Conservation (phyloP, 2,888 invertebrate species). For the Leucophenga maculata region DNA sequence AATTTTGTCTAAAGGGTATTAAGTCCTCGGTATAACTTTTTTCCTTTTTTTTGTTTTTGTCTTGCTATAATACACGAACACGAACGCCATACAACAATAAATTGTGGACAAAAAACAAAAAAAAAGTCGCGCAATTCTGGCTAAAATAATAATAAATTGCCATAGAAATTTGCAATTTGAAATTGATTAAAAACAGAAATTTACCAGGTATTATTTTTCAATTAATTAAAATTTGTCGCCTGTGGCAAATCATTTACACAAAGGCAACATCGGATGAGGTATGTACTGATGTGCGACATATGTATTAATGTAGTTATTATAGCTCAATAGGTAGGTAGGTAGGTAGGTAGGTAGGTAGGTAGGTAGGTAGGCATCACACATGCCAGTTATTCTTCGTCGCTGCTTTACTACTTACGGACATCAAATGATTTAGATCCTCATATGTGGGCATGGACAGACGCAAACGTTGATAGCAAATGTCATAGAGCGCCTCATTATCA, state of each 20-base stretch:
- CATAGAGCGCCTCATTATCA: constrained; percentile 90
- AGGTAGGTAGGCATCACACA: too few relatives aligned
- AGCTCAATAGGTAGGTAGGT: too few relatives aligned
- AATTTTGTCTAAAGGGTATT: too few relatives aligned
- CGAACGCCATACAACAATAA: background rate
- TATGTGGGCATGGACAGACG: constrained; percentile 87
- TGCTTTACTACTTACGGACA: constrained; percentile 76
- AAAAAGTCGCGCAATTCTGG: background rate
- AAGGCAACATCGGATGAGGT: background rate
- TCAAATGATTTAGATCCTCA: constrained; percentile 89
- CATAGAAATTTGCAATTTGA: constrained; percentile 19
- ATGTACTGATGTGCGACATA: background rate
- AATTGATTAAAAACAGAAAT: constrained; percentile 30
- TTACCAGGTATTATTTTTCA: constrained; percentile 13
- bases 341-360: too few relatives aligned
- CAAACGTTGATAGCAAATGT: constrained; percentile 88
- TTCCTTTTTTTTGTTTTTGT: background rate
- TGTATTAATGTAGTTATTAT: constrained; percentile 18
- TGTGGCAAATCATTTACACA: background rate
- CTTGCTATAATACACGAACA: background rate
- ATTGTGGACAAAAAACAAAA: background rate
- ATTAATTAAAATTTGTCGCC: constrained; percentile 22
- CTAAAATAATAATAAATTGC: constrained; percentile 15
- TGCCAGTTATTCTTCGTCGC: background rate
- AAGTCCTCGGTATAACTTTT: too few relatives aligned